Base-by-base conservation (phyloP, 2,113 vertebrate genomes). In the Poeciliopsis prolifica region DNA sequence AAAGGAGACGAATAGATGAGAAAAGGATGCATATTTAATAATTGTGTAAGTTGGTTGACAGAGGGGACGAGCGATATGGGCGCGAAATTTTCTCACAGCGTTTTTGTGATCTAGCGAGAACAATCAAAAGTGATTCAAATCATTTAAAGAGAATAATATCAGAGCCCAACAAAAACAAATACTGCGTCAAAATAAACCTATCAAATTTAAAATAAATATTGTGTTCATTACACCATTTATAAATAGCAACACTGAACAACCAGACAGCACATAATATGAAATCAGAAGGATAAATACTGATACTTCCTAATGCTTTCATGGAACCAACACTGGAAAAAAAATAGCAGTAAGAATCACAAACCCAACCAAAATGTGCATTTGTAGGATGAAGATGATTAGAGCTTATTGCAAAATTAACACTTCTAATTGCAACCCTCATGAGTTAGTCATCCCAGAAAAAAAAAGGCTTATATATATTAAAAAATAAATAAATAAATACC, bases 1-100 rank as follows among this genome's bases (percentile, higher is more conserved):
- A 84, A 87, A 92, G 85, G 82, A 86, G 80, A 86, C 70, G 62
- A 90, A 86, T 31, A 79, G 82, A 81, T 70, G 77, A 86, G 89
- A 91, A 82, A 87, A 86, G 85, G 90, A 87, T 40, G 14, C 11
- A 67, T 75, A 44, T 77, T 63, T 28, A 67, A 72, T 70, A 30
- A 73, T 64, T 74, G 22, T 66, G n/a, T 67, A 80, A 81, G 65
- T 64, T 79, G 68, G 64, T 79, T 70, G 62, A 74, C 51, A 54
- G 22, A 24, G 19, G 7, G 9, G 22, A n/a, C 6, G 24, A 10
- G 44, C 22, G 2, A 58, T n/a, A n/a, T 24, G 19, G 24, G 10
- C 51, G 11, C 6, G 17, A 58, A 24, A n/a, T 11, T 58, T 24
- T 58, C 24, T 58, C 22, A n/a, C 51, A 58, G 17, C 24, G n/a